Base-by-base conservation (phyloP, 2,797 vertebrate species). In the Dallia pectoralis region DNA sequence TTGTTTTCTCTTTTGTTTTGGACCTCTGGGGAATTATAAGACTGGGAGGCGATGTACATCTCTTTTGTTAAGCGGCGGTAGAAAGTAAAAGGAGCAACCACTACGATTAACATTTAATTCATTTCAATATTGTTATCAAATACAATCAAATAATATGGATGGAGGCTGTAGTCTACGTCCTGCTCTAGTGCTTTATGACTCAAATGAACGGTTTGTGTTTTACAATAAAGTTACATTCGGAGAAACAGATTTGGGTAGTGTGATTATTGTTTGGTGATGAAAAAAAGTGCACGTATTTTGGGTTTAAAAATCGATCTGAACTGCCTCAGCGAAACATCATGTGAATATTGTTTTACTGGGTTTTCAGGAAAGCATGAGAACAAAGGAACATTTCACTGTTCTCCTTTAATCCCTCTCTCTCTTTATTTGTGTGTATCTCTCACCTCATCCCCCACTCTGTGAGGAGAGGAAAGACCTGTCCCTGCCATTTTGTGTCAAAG, bases 61-160 rank as follows among this genome's bases (percentile, higher is more conserved):
- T 75, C 66, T 74, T 68, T 75, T 71, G 74, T 71, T 68, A 51
- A 75, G 66, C 67, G 74, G 67, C 79, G 81, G 81, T 78, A 44
- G 67, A 78, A 80, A 81, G 85, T 79, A 85, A 75, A 79, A 77
- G 87, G 86, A 85, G 78, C 76, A 84, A 82, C 77, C 69, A 2
- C 1, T 1, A 65, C 79, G 88, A 91, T 92, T 90, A 91, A 81
- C 62, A 82, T 83, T 51, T 86, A 89, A 90, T 90, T 86, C 84
- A 32, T 87, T 85, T 87, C 88, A 91, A 89, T 91, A 89, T 90
- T 92, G 90, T 91, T 84, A 76, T 76, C 75, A 79, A 87, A 40
- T 40, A 4, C 36, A 40, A 40, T 40, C 1, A 40, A 87, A 91
- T 91, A 81, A 90, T 89, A 86, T 71, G 88, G 59, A 59, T 77